A percentile compares a stretch with the other conserved stretches of the same genome.
Evolutionary conservation across 2,888 invertebrate species (phyloP).

Genomic region (Peribatodes rhomboidaria): DNA sequence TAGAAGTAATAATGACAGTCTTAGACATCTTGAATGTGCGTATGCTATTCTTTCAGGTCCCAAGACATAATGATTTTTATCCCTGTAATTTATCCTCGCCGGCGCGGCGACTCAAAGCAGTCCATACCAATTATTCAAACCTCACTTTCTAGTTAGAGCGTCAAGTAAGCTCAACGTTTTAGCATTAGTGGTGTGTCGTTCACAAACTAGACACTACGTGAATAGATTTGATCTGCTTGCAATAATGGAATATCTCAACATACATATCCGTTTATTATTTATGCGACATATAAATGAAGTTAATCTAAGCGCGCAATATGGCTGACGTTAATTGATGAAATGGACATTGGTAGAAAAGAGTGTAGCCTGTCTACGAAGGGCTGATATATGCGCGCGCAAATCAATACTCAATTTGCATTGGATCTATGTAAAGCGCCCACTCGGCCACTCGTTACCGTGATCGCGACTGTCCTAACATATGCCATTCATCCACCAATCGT

Average conservation of each 20-base stretch:
- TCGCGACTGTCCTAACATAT: conserved; percentile 60
- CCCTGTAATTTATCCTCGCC: conserved; percentile 65
- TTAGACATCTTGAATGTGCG: conserved; percentile 49
- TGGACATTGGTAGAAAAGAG: conserved; percentile 60
- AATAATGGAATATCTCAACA: conserved; percentile 4
- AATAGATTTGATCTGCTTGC: not conserved
- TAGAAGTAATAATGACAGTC: conserved; percentile 58
- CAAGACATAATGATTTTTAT: conserved; percentile 48
- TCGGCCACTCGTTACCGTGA: conserved; percentile 71
- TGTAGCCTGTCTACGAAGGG: conserved; percentile 51
- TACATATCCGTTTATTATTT: conserved; percentile 51
- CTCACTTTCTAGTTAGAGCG: conserved; percentile 70
- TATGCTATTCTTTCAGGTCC: conserved; percentile 55
- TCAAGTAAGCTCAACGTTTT: conserved; percentile 31
- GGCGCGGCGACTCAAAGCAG: conserved; percentile 56
- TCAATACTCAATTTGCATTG: conserved; percentile 78
- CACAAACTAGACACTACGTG: not conserved
- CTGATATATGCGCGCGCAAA: conserved; percentile 73
- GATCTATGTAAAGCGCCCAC: conserved; percentile 77
- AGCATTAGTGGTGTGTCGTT: not conserved
- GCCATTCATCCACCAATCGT: conserved; percentile 61
- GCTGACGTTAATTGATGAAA: conserved; percentile 77
- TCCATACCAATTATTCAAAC: conserved; percentile 65
- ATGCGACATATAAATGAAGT: conserved; percentile 57
- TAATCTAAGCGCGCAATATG: conserved; percentile 65